Evolutionary conservation across 2,797 vertebrate species (phyloP), one percentile per base, ranked within the genome.

Genomic region (Aeoliscus strigatus): DNA sequence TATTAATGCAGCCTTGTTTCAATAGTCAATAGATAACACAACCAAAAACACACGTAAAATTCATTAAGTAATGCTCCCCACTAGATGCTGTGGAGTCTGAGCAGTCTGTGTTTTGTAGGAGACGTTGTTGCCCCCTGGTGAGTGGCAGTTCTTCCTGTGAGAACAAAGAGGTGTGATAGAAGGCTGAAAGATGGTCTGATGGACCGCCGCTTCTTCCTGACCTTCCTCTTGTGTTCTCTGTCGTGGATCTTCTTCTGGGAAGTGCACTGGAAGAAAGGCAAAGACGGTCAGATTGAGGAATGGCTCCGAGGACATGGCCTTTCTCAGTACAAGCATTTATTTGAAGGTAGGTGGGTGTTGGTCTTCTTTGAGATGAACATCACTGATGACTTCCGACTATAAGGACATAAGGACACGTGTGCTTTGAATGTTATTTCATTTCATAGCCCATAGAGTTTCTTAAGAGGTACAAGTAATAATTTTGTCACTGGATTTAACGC

Each of bases 311-410:
- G 52, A 50, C 84, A 85, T 71, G 75, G 73, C 48, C 84, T 93
- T 73, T 87, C 81, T 68, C 82, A 92, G 51, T 90, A 93, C 91
- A 91, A 85, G 42, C 82, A 87, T 70, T 85, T 91, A 42, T 90
- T 86, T 90, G 89, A 97, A 92, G 95, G 95, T 98, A 64, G 73
- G 81, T 75, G 37, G n/a, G n/a, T n/a, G n/a, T n/a, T n/a, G n/a
- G 51, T 24, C 16, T 39, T 27, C 7, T 49, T 40, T 61, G 3
- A 51, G 9, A 15, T 36, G 27, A 13, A 9, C 6, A 13, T 16
- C 12, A 15, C 6, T n/a, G n/a, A n/a, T n/a, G n/a, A n/a, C n/a
- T n/a, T n/a, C n/a, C n/a, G n/a, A n/a, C n/a, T n/a, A n/a, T n/a
- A n/a, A n/a, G n/a, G n/a, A n/a, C n/a, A n/a, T n/a, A n/a, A n/a